phyloP scores from a whole-genome alignment of 2,888 invertebrate genomes.

The Unio pictorum region DNA sequence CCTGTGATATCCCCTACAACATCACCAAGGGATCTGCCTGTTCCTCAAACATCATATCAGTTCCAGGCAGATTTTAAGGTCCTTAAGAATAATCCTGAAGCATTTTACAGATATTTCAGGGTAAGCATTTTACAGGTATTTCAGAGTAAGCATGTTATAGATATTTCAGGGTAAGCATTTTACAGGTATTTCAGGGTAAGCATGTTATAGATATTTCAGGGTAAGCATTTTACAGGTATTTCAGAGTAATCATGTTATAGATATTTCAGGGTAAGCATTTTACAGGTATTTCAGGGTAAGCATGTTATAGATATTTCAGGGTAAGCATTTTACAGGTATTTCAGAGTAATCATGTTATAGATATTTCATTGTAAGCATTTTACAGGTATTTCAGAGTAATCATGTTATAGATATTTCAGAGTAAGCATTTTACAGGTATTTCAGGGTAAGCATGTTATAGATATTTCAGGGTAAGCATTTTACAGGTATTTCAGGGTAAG shows the following conservation, averaged over 20 bases:
- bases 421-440: constrained; percentile 33
- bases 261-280: constrained; percentile 31
- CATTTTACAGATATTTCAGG: constrained; percentile 64
- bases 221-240: constrained; percentile 33
- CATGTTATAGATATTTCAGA: constrained; percentile 64
- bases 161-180: constrained; percentile 62
- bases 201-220: constrained; percentile 64
- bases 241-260: too few relatives aligned
- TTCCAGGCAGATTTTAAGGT: constrained; percentile 65
- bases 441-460: too few relatives aligned
- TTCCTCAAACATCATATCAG: constrained; percentile 61
- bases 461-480: constrained; percentile 31
- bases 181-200: constrained; percentile 4
- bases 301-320: not conserved
- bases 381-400: constrained; percentile 3
- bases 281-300: constrained; percentile 65
- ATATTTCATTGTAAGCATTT: constrained; percentile 62
- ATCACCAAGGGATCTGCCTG: constrained; percentile 21
- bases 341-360: constrained; percentile 44
- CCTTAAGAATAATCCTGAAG: constrained; percentile 50
- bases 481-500: constrained; percentile 65
- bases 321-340: too few relatives aligned
- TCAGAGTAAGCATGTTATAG: constrained; percentile 21
- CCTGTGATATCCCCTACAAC: not conserved
- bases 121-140: constrained; percentile 33